Evolutionary conservation across 2,797 vertebrate species (phyloP).

Genomic region (Gadopsis bispinosus): DNA sequence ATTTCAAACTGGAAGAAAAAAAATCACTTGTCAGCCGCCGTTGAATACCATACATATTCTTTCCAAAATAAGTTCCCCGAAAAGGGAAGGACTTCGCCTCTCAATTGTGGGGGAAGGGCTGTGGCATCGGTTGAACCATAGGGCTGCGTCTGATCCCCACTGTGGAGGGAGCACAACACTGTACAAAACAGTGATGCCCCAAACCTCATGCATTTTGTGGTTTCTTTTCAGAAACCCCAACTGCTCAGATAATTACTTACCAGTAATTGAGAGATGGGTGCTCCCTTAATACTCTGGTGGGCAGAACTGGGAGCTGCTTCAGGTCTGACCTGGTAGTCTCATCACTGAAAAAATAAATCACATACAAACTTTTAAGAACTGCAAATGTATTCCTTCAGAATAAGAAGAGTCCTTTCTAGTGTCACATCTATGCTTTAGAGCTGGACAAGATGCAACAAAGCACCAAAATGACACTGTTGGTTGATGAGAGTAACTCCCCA

Average conservation of each 20-base stretch:
- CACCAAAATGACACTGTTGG: slow-evolving; percentile 23
- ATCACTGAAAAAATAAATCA: slow-evolving; percentile 79
- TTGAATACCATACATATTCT: too few relatives aligned
- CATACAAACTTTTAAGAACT: slow-evolving; percentile 1
- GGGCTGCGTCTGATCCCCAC: slow-evolving; percentile 8
- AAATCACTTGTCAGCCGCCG: too few relatives aligned
- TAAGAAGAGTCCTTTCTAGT: background rate
- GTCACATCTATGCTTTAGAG: background rate
- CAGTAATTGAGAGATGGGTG: slow-evolving; percentile 96
- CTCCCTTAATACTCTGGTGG: slow-evolving; percentile 93
- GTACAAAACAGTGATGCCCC: slow-evolving; percentile 7
- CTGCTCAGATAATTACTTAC: slow-evolving; percentile 80
- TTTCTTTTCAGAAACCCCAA: slow-evolving; percentile 13
- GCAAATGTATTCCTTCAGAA: slow-evolving; percentile 21
- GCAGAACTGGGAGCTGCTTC: slow-evolving; percentile 92
- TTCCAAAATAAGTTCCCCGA: too few relatives aligned
- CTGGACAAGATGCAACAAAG: background rate
- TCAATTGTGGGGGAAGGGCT: slow-evolving; percentile 3
- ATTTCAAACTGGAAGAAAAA: too few relatives aligned
- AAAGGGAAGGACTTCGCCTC: too few relatives aligned
- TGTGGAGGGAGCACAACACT: too few relatives aligned
- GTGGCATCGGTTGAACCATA: slow-evolving; percentile 1
- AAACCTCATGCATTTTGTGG: slow-evolving; percentile 13
- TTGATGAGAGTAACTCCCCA: slow-evolving; percentile 17
- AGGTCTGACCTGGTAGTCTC: slow-evolving; percentile 91